Evolutionary conservation across 2,888 invertebrate genomes (phyloP).

Genomic region (Podotricha telesiphe): DNA sequence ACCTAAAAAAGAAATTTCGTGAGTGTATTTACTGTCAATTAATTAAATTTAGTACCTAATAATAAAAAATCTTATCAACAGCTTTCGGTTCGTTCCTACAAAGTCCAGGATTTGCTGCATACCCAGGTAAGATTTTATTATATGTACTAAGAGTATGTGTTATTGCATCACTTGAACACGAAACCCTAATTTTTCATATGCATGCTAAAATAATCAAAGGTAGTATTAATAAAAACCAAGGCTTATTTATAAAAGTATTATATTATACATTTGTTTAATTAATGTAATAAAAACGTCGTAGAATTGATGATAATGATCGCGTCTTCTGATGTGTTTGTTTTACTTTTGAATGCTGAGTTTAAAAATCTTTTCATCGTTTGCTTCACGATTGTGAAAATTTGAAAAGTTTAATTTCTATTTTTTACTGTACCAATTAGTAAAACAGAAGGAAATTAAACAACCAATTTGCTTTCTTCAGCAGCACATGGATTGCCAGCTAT

Average conservation of each 20-base stretch:
- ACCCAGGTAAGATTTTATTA: neutral
- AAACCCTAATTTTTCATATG: neutral
- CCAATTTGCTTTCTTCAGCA: neutral
- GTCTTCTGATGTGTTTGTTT: no score
- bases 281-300: neutral
- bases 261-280: no score
- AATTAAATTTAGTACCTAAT: no score
- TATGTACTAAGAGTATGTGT: neutral
- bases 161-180: neutral
- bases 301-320: neutral
- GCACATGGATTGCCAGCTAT: neutral
- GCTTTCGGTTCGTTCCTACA: conserved; percentile 5
- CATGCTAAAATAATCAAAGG: neutral
- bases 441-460: neutral
- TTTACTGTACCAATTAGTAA: neutral
- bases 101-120: conserved; percentile 2
- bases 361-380: neutral
- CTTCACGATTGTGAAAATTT: neutral
- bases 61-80: neutral
- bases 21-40: no score
- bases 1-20: no score
- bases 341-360: neutral
- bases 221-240: neutral
- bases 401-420: neutral
- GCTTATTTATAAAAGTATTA: no score